These are phyloP conservation scores for Saccostrea cuccullata DNA, from an alignment of 1,140 invertebrate genomes.

Conservation along the genomic window DNA sequence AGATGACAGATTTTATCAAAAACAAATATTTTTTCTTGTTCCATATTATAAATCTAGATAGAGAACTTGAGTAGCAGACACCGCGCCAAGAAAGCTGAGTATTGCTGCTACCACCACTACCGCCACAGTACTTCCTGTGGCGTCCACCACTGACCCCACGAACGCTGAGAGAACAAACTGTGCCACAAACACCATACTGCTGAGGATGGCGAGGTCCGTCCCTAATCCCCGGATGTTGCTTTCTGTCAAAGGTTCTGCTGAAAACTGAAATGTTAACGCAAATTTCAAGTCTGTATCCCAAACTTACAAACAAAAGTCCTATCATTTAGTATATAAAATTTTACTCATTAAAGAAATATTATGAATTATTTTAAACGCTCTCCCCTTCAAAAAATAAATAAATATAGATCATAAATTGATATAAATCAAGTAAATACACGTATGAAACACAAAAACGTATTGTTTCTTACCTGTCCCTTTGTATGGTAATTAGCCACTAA, in stretches of 20 bases:
- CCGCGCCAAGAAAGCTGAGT: slow-evolving; percentile 89
- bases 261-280: slow-evolving; percentile 50
- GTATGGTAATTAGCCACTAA: slow-evolving; percentile 95
- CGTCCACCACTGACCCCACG: slow-evolving; percentile 90
- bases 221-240: slow-evolving; percentile 88
- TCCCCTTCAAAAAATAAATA: too few species aligned
- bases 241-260: not conserved
- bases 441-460: not conserved
- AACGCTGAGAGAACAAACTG: slow-evolving; percentile 93
- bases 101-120: slow-evolving; percentile 90
- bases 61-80: slow-evolving; percentile 91
- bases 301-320: too few species aligned
- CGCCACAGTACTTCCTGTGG: slow-evolving; percentile 87
- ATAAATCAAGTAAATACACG: too few species aligned
- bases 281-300: not conserved
- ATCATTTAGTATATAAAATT: too few species aligned
- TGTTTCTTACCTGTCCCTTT: slow-evolving; percentile 85
- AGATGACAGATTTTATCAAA: too few species aligned
- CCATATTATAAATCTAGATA: slow-evolving; percentile 88
- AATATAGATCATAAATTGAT: too few species aligned
- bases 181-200: slow-evolving; percentile 96
- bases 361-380: too few species aligned
- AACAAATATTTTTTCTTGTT: not conserved
- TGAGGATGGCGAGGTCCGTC: slow-evolving; percentile 95
- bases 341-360: too few species aligned